Evolutionary conservation across 1,140 invertebrate genomes (phyloP), one percentile per base, ranked within the genome.

Genomic region (Nephila pilipes): DNA sequence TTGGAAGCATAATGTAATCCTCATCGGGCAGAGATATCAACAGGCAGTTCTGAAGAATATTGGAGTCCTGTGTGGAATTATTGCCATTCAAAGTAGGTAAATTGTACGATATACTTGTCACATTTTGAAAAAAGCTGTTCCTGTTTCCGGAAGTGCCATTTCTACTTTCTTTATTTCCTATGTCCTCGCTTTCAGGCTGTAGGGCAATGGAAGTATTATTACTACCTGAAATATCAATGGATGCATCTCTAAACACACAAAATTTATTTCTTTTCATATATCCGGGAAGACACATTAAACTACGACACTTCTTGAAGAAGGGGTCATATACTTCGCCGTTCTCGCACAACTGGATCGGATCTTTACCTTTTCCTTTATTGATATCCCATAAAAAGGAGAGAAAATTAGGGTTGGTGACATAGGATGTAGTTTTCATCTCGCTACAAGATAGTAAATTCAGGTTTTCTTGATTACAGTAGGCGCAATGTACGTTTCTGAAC

Each of bases 401-500:
- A 85, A 95, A 94, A 94, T 95, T 93, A n/a, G n/a, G n/a, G 81
- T 95, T 95, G 94, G 95, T 95, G 94, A 96, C 95, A 29, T 94
- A 90, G 85, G 94, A 95, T 5, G 88, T 93, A 80, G 94, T 79
- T 57, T 94, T 87, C 36, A 83, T 85, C 12, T 90, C 54, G 88
- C 46, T 89, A 94, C 96, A 96, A 63, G 93, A 94, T 32, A 96
- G 83, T 85, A 95, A 85, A 90, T 96, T 95, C 55, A 96, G 94
- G 3, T 94, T 93, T 1, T 95, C 12, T 29, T 95, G 94, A 94
- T 97, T 96, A 94, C 97, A 97, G 16, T 96, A 93, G 6, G 96
- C 96, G 94, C 97, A 97, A 94, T 97, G 96, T 0, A 95, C 94
- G 94, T 97, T 97, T 93, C 96, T 95, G 94, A 96, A 97, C 1